Percentiles rank a stretch among this genome's conserved stretches.
Conservation (phyloP, 37 sponge, comb jelly and placozoan species). For the Ianthella basta region DNA sequence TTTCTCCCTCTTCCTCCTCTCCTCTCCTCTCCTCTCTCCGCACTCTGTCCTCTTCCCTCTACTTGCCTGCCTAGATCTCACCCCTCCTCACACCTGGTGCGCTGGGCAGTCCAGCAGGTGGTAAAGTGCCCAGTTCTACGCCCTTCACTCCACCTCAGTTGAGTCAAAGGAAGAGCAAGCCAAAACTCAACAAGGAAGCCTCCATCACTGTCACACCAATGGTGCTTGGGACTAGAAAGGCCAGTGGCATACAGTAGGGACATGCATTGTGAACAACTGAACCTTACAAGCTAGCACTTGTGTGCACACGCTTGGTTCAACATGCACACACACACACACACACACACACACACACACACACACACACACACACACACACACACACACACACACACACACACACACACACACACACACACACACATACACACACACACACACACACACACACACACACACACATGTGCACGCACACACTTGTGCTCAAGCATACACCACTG, state of each 20-base stretch:
- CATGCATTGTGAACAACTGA: too few relatives aligned
- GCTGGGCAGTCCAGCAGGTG: constrained; percentile 20
- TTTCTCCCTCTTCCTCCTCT: neutral
- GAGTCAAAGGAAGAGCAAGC: neutral
- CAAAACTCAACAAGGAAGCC: neutral
- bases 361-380: too few relatives aligned
- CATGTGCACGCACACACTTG: too few relatives aligned
- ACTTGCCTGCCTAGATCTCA: constrained; percentile 27
- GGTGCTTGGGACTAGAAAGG: too few relatives aligned
- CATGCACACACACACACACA: too few relatives aligned
- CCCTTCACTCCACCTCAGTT: neutral
- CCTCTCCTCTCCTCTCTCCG: neutral
- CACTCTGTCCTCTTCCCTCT: neutral
- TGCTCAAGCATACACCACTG: too few relatives aligned
- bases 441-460: too few relatives aligned
- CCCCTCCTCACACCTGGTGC: constrained; percentile 50
- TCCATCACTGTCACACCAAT: neutral
- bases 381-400: too few relatives aligned
- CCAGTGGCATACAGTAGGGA: neutral
- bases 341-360: too few relatives aligned
- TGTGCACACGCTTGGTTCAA: neutral
- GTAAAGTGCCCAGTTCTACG: neutral
- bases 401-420: too few relatives aligned
- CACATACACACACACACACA: too few relatives aligned
- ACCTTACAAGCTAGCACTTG: neutral